Base-by-base conservation (phyloP, 2,888 invertebrate genomes). In the Herminia tarsipennalis region DNA sequence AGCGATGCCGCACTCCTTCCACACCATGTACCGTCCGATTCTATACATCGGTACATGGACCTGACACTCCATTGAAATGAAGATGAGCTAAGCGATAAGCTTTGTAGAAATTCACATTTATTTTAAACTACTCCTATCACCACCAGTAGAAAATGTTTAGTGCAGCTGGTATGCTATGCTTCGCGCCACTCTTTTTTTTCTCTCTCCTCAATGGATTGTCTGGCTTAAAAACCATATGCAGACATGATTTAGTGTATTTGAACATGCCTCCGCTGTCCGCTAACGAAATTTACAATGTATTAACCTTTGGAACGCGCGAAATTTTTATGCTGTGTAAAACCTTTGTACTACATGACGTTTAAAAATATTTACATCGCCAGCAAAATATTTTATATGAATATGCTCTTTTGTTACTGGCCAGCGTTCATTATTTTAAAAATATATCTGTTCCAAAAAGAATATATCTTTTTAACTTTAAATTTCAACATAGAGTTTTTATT, bases 1-100 rank as follows among this genome's bases (percentile, higher is more conserved):
- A 46, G 55, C 56, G 53, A 29, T 28, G 50, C 54, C 28, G 56
- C 59, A 64, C 58, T 54, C 58, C 48, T 47, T 29, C 30, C 38
- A 39, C 43, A 50, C 56, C 49, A 52, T 53, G 39, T 46, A 30
- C 39, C 45, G 49, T 36, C 27, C n/a, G n/a, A n/a, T n/a, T n/a
- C n/a, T n/a, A n/a, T n/a, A n/a, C n/a, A n/a, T n/a, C n/a, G n/a
- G n/a, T n/a, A n/a, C n/a, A n/a, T n/a, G n/a, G n/a, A n/a, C n/a
- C n/a, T n/a, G n/a, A n/a, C n/a, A n/a, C n/a, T n/a, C n/a, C n/a
- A n/a, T n/a, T n/a, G n/a, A n/a, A n/a, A n/a, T n/a, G n/a, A n/a
- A n/a, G n/a, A n/a, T n/a, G n/a, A n/a, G n/a, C n/a, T n/a, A n/a
- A n/a, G n/a, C n/a, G n/a, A n/a, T n/a, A n/a, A n/a, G n/a, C n/a